Base-by-base conservation (phyloP, 2,113 vertebrate species). In the Tragelaphus strepsiceros region DNA sequence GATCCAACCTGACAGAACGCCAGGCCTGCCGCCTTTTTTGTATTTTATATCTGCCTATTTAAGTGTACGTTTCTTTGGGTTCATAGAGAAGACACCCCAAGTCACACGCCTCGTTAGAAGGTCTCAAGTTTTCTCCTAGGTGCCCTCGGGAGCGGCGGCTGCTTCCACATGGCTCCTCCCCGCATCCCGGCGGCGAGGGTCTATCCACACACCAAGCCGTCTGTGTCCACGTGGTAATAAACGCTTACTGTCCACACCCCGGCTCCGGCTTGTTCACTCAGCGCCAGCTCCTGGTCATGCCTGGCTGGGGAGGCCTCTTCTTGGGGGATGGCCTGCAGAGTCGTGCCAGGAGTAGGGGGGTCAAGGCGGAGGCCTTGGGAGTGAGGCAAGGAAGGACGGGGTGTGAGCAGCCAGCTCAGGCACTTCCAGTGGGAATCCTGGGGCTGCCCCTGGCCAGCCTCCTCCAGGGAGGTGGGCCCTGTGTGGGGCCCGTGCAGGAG, bases 181-280 rank as follows among this genome's bases (percentile, higher is more conserved):
- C 5, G 35, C 46, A 8, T 46, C 94, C 7, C 5, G 15, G 94
- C n/a, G 43, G 80, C 9, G 98, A 98, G 98, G 98, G 98, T 98
- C 99, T 97, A 97, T 99, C 98, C 98, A 98, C 98, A 98, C 98
- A 98, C 98, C 98, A 97, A 98, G 98, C 97, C 98, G 98, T 99
- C 98, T 99, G 98, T 99, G 99, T 99, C 99, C 99, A 99, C 99
- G 99, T 99, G 99, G 98, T 99, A 99, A 99, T 99, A 99, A 99
- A 99, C 98, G 98, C 98, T 99, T 99, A 98, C 99, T 99, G 99
- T 99, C 99, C 98, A 98, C 98, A 98, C 16, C 6, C 9, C 0
- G 77, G 95, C 94, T 91, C 96, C 85, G 97, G 95, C 98, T 98
- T 28, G 0, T 49, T 88, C 35, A 49, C 49, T 53, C 3, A 5